phyloP scores from a whole-genome alignment of 2,888 invertebrate genomes.

The Matsumyia berberina region DNA sequence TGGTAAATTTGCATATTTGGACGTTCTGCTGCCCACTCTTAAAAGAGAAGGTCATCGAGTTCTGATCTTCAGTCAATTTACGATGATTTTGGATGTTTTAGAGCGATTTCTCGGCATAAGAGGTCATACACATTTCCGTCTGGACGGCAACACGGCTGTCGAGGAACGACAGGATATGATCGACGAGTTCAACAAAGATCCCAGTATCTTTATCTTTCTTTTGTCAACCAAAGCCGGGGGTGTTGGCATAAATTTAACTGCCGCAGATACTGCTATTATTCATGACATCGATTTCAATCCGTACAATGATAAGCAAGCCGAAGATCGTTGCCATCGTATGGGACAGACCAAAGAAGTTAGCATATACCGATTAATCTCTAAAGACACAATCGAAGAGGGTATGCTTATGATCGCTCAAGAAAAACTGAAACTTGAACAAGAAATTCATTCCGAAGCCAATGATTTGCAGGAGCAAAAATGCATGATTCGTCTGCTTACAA shows the following conservation, averaged over 20 bases:
- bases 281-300: conserved; percentile 99
- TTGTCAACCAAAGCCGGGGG: conserved; percentile 97
- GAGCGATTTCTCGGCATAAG: conserved; percentile 93
- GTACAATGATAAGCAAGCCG: conserved; percentile 99
- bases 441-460: conserved; percentile 88
- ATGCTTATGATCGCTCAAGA: conserved; percentile 95
- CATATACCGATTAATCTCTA: conserved; percentile 93
- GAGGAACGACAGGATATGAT: conserved; percentile 94
- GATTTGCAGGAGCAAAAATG: conserved; percentile 89
- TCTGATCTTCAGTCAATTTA: conserved; percentile 98
- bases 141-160: conserved; percentile 96
- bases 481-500: conserved; percentile 91
- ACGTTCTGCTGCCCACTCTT: conserved; percentile 90
- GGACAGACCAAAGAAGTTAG: conserved; percentile 92
- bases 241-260: conserved; percentile 96
- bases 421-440: conserved; percentile 95
- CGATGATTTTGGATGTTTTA: conserved; percentile 96
- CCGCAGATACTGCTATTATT: conserved; percentile 97
- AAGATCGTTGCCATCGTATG: conserved; percentile 93
- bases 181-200: conserved; percentile 92
- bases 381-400: conserved; percentile 96
- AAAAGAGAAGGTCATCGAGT: conserved; percentile 92
- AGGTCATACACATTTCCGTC: conserved; percentile 90
- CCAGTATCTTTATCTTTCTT: conserved; percentile 93
- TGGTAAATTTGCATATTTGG: conserved; percentile 94